Evolutionary conservation across 2,113 vertebrate genomes (phyloP).

Genomic region (Phoenicopterus ruber): DNA sequence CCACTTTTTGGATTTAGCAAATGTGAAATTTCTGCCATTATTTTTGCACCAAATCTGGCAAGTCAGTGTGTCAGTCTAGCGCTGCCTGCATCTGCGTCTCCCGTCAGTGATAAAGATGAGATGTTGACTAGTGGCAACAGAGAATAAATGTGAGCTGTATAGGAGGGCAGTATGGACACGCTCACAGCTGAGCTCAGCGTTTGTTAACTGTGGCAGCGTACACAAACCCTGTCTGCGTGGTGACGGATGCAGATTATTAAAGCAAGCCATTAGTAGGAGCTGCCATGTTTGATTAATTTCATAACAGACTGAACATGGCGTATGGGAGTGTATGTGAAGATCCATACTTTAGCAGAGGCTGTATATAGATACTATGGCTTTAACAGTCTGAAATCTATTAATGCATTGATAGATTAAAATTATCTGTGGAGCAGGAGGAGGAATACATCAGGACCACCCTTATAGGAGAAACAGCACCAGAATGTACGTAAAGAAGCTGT

Average conservation of each 20-base stretch:
- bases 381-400: background rate
- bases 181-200: background rate
- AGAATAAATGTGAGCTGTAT: background rate
- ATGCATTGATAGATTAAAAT: background rate
- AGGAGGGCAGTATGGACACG: background rate
- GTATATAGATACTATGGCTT: background rate
- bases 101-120: accelerated
- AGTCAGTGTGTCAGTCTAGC: background rate
- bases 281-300: background rate
- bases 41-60: background rate
- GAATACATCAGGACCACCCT: background rate
- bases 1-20: background rate
- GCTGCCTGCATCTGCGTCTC: background rate
- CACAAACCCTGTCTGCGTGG: background rate
- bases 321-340: background rate
- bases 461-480: background rate
- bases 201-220: background rate
- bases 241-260: background rate
- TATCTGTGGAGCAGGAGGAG: background rate
- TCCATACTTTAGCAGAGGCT: background rate
- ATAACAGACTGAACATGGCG: background rate
- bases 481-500: background rate
- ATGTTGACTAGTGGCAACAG: background rate
- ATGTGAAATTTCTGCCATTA: background rate
- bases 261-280: background rate